Conservation (phyloP, 2,113 vertebrate genomes). For the Hyperoodon ampullatus region DNA sequence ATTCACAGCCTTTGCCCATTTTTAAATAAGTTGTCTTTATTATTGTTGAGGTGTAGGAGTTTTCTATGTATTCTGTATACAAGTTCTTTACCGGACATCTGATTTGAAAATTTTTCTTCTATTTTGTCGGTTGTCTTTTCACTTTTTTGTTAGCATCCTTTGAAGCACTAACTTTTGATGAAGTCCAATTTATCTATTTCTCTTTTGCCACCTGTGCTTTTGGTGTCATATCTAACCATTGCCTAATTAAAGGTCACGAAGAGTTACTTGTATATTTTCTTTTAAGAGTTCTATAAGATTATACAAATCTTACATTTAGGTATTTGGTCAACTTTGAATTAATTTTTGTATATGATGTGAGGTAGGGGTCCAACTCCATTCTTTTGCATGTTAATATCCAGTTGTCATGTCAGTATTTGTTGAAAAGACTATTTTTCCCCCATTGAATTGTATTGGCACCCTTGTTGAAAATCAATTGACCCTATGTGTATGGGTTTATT, state of each 20-base stretch:
- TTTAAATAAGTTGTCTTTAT: not conserved
- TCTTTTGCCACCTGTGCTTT: not conserved
- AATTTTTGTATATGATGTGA: not conserved
- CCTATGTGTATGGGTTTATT: not conserved
- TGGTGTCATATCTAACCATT: not conserved
- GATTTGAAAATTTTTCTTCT: not conserved
- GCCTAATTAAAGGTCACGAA: not conserved
- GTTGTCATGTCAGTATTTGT: not conserved
- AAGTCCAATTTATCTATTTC: not conserved
- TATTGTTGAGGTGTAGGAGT: not conserved
- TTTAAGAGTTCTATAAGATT: not conserved
- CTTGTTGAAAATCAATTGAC: not conserved
- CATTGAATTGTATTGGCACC: not conserved
- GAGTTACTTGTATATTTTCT: not conserved
- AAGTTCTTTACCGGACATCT: not conserved
- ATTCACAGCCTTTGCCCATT: not conserved
- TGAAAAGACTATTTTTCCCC: not conserved
- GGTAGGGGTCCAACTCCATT: not conserved
- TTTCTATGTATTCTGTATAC: not conserved
- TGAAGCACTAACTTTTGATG: not conserved
- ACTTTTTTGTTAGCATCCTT: not conserved
- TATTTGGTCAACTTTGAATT: not conserved
- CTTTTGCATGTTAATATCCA: not conserved
- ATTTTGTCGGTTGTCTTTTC: not conserved
- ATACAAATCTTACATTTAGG: not conserved